A percentile compares a stretch with the other conserved stretches of the same genome.
Conservation (phyloP, 2,888 invertebrate species). For the Agrenia bidenticulata region DNA sequence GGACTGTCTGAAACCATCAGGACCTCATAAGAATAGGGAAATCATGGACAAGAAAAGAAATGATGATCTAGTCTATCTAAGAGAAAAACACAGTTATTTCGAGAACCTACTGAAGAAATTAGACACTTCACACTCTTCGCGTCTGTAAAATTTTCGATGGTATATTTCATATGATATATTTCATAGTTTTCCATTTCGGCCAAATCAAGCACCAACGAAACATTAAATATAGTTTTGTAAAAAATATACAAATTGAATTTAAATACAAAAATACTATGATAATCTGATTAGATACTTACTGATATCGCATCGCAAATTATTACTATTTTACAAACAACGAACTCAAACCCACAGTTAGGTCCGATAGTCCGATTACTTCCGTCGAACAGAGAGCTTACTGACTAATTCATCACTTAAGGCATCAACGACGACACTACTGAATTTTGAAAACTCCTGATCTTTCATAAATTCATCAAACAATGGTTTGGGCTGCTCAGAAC, state of each 20-base stretch:
- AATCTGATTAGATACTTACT: too few species aligned
- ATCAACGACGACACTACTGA: not conserved
- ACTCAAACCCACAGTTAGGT: too few species aligned
- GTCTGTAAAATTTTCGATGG: too few species aligned
- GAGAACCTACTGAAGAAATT: not conserved
- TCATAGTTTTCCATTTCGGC: too few species aligned
- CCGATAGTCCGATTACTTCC: too few species aligned
- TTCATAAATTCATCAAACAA: not conserved
- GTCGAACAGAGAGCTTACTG: not conserved
- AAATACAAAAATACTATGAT: too few species aligned
- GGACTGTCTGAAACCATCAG: not conserved
- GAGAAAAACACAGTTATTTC: slow-evolving; percentile 28
- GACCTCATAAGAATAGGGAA: not conserved
- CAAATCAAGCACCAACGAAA: too few species aligned
- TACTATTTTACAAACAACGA: too few species aligned
- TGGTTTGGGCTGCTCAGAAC: not conserved
- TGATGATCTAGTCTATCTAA: slow-evolving; percentile 15
- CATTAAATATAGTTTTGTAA: too few species aligned
- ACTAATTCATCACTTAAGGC: slow-evolving; percentile 8
- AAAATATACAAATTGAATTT: too few species aligned
- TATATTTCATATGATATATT: too few species aligned
- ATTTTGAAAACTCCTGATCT: not conserved
- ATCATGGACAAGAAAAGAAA: not conserved
- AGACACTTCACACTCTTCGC: not conserved
- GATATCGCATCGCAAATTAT: too few species aligned